phyloP scores from a whole-genome alignment of 2,888 invertebrate genomes.

The Spatulosminthurus flaviceps region DNA sequence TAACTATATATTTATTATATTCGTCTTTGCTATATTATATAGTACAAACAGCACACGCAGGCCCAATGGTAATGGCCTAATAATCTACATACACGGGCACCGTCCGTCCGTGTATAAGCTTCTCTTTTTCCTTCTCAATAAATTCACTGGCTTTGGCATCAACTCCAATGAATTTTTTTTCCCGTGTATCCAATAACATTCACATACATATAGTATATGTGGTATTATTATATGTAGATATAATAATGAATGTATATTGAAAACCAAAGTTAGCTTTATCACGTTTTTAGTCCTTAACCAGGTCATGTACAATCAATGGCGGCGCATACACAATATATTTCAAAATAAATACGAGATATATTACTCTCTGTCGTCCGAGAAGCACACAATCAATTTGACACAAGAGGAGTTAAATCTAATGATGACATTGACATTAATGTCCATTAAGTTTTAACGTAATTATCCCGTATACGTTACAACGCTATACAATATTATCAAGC shows the following conservation, averaged over 20 bases:
- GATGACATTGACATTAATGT: too few relatives aligned
- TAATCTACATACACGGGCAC: not conserved
- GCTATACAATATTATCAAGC: too few relatives aligned
- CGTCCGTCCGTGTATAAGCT: not conserved
- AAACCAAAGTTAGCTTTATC: not conserved
- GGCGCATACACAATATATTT: not conserved
- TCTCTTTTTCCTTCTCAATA: not conserved
- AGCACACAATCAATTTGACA: too few relatives aligned
- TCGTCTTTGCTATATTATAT: too few relatives aligned
- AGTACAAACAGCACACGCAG: not conserved
- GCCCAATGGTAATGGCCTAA: constrained; percentile 29
- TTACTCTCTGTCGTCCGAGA: not conserved
- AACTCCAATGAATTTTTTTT: not conserved
- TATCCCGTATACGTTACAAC: too few relatives aligned
- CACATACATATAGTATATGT: too few relatives aligned
- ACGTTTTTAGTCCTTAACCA: not conserved
- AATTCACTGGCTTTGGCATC: not conserved
- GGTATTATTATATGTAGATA: too few relatives aligned
- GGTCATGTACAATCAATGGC: not conserved
- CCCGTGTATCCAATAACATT: too few relatives aligned
- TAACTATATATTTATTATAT: too few relatives aligned
- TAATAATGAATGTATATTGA: too few relatives aligned
- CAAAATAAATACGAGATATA: not conserved
- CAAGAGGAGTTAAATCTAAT: too few relatives aligned
- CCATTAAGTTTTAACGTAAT: too few relatives aligned